phyloP scores from a whole-genome alignment of 1,140 invertebrate species.

The Drosophila asahinai region DNA sequence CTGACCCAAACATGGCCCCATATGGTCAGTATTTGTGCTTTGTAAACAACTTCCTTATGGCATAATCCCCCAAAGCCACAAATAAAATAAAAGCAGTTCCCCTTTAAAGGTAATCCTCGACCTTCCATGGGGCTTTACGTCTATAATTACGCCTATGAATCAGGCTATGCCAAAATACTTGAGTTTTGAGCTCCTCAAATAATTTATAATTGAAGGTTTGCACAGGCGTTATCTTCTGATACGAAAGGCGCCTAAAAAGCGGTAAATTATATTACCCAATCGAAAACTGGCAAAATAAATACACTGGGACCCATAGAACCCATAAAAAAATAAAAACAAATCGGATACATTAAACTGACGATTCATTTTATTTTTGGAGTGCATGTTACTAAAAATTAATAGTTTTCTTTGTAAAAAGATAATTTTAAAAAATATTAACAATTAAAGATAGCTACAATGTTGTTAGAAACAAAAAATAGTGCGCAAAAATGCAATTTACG shows the following conservation, averaged over 20 bases:
- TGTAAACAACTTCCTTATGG: background rate
- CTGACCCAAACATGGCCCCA: conserved; percentile 1
- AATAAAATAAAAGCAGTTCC: background rate
- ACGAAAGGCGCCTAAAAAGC: conserved; percentile 20
- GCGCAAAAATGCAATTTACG: conserved; percentile 39
- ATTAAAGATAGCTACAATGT: conserved; percentile 25
- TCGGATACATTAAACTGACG: background rate
- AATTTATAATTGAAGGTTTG: conserved; percentile 39
- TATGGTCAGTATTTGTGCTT: background rate
- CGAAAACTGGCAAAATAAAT: conserved; percentile 19
- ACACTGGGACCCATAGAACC: background rate
- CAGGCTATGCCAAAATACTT: conserved; percentile 43
- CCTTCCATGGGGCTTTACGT: conserved; percentile 23
- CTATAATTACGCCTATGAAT: conserved; percentile 34
- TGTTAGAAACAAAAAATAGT: conserved; percentile 16
- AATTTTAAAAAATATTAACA: background rate
- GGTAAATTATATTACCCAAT: conserved; percentile 16
- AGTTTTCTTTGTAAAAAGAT: no score
- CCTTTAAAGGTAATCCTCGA: conserved; percentile 18
- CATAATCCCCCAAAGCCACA: background rate
- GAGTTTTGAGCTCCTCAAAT: conserved; percentile 35
- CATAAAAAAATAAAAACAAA: background rate
- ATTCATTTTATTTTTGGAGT: background rate
- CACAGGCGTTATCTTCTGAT: conserved; percentile 35
- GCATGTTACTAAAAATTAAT: no score